Base-by-base conservation (phyloP, 2,797 vertebrate genomes). In the Lepus oiostolus region DNA sequence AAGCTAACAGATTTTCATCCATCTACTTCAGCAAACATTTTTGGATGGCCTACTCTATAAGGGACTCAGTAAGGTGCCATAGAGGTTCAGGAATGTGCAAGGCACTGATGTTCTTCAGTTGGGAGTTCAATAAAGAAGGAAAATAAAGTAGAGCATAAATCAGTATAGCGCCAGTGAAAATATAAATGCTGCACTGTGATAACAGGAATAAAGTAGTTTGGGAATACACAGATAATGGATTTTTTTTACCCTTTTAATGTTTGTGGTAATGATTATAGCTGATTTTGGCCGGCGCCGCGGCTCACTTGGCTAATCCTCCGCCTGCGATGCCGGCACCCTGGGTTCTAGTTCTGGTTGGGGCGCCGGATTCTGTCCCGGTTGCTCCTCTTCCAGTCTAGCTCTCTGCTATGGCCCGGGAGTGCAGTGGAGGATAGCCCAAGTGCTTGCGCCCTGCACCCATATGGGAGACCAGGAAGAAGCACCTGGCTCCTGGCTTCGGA, bases 1-100 rank as follows among this genome's bases (percentile, higher is more conserved):
- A 72, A 58, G 22, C 19, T 72, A 65, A 35, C 74, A 54, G 17
- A 90, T 80, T 79, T 94, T 90, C 28, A 90, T 80, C 28, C 10
- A 24, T 4, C 42, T 89, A 16, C 42, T 52, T 90, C 62, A 72
- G 74, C 32, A 85, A 85, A 71, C 19, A 52, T 54, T 65, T 90
- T 80, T 42, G 71, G 58, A 74, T 94, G 74, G 26, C 63, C 24
- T 77, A 14, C 67, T 58, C 32, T 7, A 1, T 77, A 54, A 72
- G 22, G 65, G 67, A 54, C 74, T 84, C 52, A 26, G 32, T 68
- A 76, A 58, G 42, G 16, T 21, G 35, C 5, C 82, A 13, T 3
- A n/a, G 6, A 42, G 28, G 42, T 35, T 79, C 52, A 22, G 17
- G 76, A 21, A 28, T 54, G n/a, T 82, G 42, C 42, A 47, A 60